Conservation (phyloP, 2,888 invertebrate genomes). For the Erebia ligea region DNA sequence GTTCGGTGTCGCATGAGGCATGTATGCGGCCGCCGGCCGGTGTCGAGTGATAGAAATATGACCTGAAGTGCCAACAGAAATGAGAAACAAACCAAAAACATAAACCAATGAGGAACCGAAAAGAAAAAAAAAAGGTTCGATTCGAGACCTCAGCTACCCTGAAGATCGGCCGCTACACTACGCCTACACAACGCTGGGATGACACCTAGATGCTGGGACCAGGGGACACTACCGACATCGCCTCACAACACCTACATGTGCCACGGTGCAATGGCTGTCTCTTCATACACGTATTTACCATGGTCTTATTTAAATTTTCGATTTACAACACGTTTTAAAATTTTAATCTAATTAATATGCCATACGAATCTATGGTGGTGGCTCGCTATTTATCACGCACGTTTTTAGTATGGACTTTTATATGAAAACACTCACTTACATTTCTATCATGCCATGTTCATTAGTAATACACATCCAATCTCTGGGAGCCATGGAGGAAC, state of each 20-base stretch:
- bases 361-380: slow-evolving; percentile 67
- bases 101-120: slow-evolving; percentile 53
- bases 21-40: slow-evolving; percentile 65
- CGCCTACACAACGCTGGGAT: slow-evolving; percentile 69
- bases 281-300: slow-evolving; percentile 44
- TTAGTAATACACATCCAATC: slow-evolving; percentile 58
- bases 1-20: slow-evolving; percentile 64
- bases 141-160: slow-evolving; percentile 68
- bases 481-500: slow-evolving; percentile 72
- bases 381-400: slow-evolving; percentile 55
- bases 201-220: slow-evolving; percentile 58
- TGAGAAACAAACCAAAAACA: slow-evolving; percentile 53
- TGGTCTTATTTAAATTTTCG: slow-evolving; percentile 46
- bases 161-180: slow-evolving; percentile 62
- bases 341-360: slow-evolving; percentile 57
- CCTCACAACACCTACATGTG: slow-evolving; percentile 49
- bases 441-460: slow-evolving; percentile 69
- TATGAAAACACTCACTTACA: slow-evolving; percentile 34
- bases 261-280: slow-evolving; percentile 47
- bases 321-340: slow-evolving; percentile 46
- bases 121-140: slow-evolving; percentile 53
- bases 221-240: slow-evolving; percentile 48
- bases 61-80: slow-evolving; percentile 67
- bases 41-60: slow-evolving; percentile 78
- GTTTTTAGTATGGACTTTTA: slow-evolving; percentile 45